phyloP scores from a whole-genome alignment of 2,797 vertebrate species.

The Sebastes matsubarae region DNA sequence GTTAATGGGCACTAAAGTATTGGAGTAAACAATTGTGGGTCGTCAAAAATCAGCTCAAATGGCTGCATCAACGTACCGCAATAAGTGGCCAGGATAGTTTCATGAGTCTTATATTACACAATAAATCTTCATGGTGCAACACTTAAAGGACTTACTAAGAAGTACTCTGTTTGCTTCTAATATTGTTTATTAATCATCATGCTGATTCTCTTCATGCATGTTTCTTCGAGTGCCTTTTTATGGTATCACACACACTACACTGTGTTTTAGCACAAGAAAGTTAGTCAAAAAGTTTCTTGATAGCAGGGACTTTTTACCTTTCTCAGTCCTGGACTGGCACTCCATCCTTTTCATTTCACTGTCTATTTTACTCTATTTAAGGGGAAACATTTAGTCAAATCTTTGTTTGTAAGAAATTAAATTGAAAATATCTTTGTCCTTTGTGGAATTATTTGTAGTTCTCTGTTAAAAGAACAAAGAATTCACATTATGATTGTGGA shows the following conservation, averaged over 20 bases:
- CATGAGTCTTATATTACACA: not conserved
- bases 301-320: not conserved
- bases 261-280: not conserved
- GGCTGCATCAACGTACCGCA: not conserved
- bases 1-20: conserved; percentile 44
- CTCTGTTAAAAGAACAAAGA: not conserved
- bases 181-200: not conserved
- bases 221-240: not conserved
- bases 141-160: not conserved
- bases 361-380: conserved; percentile 31
- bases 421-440: not conserved
- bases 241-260: not conserved
- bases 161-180: not conserved
- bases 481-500: conserved; percentile 22
- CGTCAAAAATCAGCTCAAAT: conserved; percentile 9
- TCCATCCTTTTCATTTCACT: not conserved
- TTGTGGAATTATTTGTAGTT: not conserved
- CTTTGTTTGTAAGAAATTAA: conserved; percentile 15
- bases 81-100: not conserved
- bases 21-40: conserved; percentile 12
- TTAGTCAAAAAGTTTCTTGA: not conserved
- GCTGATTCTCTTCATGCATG: not conserved
- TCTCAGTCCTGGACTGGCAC: not conserved
- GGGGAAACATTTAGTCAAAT: conserved; percentile 20
- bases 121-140: not conserved